These are phyloP conservation scores for Hyles lineata DNA, from an alignment of 2,888 invertebrate species.

Conservation along the genomic window DNA sequence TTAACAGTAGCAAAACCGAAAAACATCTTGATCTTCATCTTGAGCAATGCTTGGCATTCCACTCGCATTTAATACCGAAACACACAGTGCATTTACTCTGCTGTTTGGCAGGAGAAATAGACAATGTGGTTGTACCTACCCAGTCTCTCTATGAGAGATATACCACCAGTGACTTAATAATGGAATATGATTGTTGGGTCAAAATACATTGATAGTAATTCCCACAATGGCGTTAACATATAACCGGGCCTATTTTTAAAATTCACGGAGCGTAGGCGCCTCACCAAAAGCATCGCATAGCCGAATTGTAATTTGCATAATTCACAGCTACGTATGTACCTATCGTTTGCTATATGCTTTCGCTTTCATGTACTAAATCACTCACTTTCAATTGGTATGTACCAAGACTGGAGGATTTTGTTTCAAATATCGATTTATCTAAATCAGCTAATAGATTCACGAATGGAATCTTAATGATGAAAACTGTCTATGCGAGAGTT, in stretches of 20 bases:
- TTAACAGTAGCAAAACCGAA: too few species aligned
- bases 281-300: neutral
- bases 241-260: neutral
- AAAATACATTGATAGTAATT: neutral
- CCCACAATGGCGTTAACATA: neutral
- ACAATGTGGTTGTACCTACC: too few species aligned
- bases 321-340: constrained; percentile 11
- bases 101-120: too few species aligned
- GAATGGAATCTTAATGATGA: too few species aligned
- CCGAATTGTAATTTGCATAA: constrained; percentile 8
- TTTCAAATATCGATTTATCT: neutral
- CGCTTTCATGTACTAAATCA: constrained; percentile 2
- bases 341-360: neutral
- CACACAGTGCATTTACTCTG: too few species aligned
- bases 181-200: too few species aligned
- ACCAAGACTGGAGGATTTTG: neutral
- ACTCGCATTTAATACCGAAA: too few species aligned
- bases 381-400: neutral
- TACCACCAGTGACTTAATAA: too few species aligned
- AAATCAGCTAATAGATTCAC: neutral
- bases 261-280: constrained; percentile 4
- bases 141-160: too few species aligned
- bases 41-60: too few species aligned
- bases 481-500: too few species aligned
- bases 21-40: too few species aligned